These are phyloP conservation scores for Drosophila pectinifera DNA, from an alignment of 1,140 invertebrate species.

Conservation along the genomic window DNA sequence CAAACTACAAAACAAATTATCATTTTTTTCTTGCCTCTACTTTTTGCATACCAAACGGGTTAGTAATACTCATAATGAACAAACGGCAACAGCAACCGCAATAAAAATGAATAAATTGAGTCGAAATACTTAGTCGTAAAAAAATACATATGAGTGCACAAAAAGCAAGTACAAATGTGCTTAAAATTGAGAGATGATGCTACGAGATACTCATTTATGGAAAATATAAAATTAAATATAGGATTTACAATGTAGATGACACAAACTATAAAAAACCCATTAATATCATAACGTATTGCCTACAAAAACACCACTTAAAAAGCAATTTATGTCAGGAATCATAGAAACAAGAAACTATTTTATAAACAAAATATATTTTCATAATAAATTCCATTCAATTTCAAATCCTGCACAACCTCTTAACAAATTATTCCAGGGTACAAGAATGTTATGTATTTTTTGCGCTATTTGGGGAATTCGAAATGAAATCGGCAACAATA, in stretches of 20 bases:
- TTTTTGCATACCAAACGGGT: constrained; percentile 62
- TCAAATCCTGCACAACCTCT: not conserved
- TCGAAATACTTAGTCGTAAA: constrained; percentile 49
- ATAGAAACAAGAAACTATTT: no score
- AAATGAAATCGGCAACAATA: constrained; percentile 48
- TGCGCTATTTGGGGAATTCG: constrained; percentile 37
- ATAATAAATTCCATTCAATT: no score
- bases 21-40: constrained; percentile 19
- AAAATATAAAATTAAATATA: no score
- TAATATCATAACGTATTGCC: no score
- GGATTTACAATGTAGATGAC: not conserved
- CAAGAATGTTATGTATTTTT: constrained; percentile 33
- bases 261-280: no score
- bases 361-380: no score
- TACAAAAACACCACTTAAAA: no score
- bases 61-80: constrained; percentile 59
- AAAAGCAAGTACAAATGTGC: constrained; percentile 7
- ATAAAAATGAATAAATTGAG: constrained; percentile 59
- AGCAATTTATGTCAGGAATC: no score
- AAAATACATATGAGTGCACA: constrained; percentile 23
- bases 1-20: constrained; percentile 60
- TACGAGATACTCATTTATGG: constrained; percentile 14
- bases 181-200: not conserved
- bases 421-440: constrained; percentile 4
- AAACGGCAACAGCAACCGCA: constrained; percentile 34